phyloP scores from a whole-genome alignment of 2,797 vertebrate genomes.

The Mus spretus region DNA sequence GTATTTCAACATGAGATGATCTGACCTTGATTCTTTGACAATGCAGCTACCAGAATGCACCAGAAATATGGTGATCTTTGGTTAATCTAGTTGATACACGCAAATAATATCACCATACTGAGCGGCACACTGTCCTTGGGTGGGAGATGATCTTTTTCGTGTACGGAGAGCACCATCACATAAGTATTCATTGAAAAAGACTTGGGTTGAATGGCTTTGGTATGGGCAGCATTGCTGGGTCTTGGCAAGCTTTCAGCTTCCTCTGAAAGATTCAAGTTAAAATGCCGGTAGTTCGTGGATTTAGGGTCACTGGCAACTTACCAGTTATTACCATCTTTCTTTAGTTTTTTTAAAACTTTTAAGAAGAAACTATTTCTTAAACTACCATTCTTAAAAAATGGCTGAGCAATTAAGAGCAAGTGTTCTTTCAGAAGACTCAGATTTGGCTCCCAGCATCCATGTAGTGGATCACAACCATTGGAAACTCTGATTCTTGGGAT shows the following conservation, averaged over 20 bases:
- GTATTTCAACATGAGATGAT: constrained; percentile 67
- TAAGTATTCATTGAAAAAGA: constrained; percentile 33
- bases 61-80: constrained; percentile 54
- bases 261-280: constrained; percentile 45
- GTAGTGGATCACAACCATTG: neutral
- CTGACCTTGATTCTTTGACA: constrained; percentile 61
- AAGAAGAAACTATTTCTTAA: constrained; percentile 10
- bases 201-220: constrained; percentile 19
- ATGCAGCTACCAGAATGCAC: neutral
- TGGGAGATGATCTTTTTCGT: constrained; percentile 1
- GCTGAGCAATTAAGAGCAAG: neutral
- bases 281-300: constrained; percentile 5
- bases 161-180: neutral
- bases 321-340: neutral
- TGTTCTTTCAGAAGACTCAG: neutral
- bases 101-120: constrained; percentile 7
- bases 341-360: constrained; percentile 21
- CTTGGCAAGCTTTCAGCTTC: neutral
- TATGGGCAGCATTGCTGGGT: constrained; percentile 19
- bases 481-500: neutral
- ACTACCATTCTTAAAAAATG: neutral
- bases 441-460: neutral
- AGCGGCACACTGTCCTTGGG: constrained; percentile 10
- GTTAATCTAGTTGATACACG: constrained; percentile 35
- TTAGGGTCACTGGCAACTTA: neutral